Percentiles rank a stretch among this genome's conserved stretches.
Evolutionary conservation across 2,113 vertebrate species (phyloP).

Genomic region (Ictidomys tridecemlineatus): DNA sequence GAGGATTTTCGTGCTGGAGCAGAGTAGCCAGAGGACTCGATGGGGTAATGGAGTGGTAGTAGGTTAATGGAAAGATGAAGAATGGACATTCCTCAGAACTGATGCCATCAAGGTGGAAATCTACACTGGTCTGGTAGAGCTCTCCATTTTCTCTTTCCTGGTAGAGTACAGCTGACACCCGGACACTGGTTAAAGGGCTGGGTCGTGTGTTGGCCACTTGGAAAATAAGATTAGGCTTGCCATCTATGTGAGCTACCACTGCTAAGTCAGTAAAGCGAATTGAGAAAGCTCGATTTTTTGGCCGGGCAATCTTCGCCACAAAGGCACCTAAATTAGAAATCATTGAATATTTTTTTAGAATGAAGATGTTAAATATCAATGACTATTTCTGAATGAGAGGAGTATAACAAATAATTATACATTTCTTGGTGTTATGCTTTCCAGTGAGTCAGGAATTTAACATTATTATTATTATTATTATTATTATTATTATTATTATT

Average conservation of each 20-base stretch:
- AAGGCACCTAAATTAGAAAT: conserved; percentile 93
- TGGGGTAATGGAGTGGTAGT: conserved; percentile 92
- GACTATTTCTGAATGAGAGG: conserved; percentile 60
- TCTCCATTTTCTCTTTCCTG: conserved; percentile 93
- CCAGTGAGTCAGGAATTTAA: neutral
- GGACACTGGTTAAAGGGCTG: conserved; percentile 93
- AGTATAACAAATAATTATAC: conserved; percentile 40
- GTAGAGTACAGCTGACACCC: conserved; percentile 94
- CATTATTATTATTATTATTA: too few species aligned
- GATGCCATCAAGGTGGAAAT: conserved; percentile 93
- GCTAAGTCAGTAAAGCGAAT: conserved; percentile 95
- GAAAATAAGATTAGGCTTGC: conserved; percentile 93
- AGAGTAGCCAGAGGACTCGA: conserved; percentile 93
- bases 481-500: conserved; percentile 52
- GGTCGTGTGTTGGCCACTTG: conserved; percentile 95
- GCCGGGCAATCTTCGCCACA: conserved; percentile 98
- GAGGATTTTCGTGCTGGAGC: conserved; percentile 89
- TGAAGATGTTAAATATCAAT: conserved; percentile 37
- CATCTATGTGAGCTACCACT: conserved; percentile 91
- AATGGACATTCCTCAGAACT: conserved; percentile 93
- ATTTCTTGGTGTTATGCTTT: conserved; percentile 49
- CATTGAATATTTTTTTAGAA: conserved; percentile 74
- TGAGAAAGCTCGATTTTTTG: conserved; percentile 95
- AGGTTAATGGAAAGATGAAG: conserved; percentile 96
- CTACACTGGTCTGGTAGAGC: conserved; percentile 94